These are phyloP conservation scores for Timema podura DNA, from an alignment of 2,888 invertebrate genomes.

Conservation along the genomic window DNA sequence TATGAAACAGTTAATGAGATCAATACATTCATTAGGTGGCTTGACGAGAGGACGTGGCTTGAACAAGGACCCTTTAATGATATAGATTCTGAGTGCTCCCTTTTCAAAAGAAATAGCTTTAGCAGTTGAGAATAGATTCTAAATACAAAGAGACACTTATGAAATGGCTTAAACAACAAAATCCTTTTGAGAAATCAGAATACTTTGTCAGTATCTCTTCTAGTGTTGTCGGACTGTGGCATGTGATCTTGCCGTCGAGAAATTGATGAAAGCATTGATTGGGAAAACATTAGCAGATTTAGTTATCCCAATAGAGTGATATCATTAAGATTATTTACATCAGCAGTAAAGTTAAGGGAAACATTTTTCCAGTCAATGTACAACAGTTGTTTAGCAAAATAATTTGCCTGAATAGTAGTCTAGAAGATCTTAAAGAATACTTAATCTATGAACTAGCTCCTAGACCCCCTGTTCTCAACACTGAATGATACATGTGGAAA, in stretches of 20 bases:
- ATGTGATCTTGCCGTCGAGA: neutral
- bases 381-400: neutral
- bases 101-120: neutral
- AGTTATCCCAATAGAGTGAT: neutral
- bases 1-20: neutral
- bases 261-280: neutral
- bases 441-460: neutral
- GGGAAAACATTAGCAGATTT: neutral
- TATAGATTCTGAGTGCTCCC: neutral
- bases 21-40: neutral
- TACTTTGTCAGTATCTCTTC: neutral
- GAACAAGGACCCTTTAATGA: neutral
- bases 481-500: neutral
- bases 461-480: neutral
- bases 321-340: neutral
- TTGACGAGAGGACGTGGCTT: slow-evolving; percentile 2
- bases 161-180: neutral
- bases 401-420: neutral
- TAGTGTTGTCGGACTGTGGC: neutral
- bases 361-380: neutral
- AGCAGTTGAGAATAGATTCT: neutral
- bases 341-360: neutral
- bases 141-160: neutral
- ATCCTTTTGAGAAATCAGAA: neutral
- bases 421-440: slow-evolving; percentile 1